phyloP scores from a whole-genome alignment of 2,113 vertebrate species.

The Piprites chloris region DNA sequence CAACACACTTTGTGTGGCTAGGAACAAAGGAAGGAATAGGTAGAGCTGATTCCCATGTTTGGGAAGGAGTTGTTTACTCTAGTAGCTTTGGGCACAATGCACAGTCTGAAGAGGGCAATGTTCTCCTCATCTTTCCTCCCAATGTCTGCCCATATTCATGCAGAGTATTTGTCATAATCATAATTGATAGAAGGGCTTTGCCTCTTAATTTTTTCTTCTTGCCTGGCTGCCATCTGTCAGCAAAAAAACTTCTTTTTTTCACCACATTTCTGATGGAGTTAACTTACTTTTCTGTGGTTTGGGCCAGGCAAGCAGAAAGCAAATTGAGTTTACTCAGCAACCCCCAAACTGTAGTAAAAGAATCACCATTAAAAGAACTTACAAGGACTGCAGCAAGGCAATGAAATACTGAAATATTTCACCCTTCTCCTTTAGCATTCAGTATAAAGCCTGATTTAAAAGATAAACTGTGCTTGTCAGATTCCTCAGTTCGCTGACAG shows the following conservation, averaged over 20 bases:
- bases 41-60: background rate
- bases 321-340: background rate
- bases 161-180: background rate
- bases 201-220: background rate
- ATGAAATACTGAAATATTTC: background rate
- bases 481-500: background rate
- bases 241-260: background rate
- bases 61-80: background rate
- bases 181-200: background rate
- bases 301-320: background rate
- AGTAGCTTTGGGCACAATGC: background rate
- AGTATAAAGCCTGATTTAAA: background rate
- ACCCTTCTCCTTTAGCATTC: background rate
- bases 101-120: background rate
- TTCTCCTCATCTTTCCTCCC: background rate
- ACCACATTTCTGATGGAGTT: background rate
- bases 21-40: background rate
- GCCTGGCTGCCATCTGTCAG: background rate
- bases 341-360: background rate
- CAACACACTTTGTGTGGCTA: background rate
- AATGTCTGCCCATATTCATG: background rate
- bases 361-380: background rate
- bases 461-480: background rate
- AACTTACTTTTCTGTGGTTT: background rate
- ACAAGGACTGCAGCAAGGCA: background rate